A percentile compares a stretch with the other conserved stretches of the same genome.
phyloP scores from a whole-genome alignment of 1,140 invertebrate genomes.

The Euschistus heros region DNA sequence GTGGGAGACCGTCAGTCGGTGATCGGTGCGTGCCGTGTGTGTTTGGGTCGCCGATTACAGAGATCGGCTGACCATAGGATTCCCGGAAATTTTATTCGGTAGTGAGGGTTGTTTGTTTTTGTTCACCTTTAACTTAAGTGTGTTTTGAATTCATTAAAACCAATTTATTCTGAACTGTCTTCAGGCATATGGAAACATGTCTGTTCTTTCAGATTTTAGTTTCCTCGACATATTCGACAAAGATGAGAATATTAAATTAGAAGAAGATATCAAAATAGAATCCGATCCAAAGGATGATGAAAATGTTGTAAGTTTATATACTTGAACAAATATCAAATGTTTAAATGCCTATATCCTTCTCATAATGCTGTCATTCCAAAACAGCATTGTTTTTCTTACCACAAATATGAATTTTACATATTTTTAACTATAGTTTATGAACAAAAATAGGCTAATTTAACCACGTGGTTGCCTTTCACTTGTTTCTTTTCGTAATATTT shows the following conservation, averaged over 20 bases:
- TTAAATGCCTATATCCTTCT: too few relatives aligned
- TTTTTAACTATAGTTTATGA: too few relatives aligned
- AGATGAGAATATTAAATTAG: slow-evolving; percentile 26
- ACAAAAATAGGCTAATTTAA: too few relatives aligned
- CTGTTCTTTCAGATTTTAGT: slow-evolving; percentile 26
- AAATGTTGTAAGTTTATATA: too few relatives aligned
- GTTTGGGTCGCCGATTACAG: slow-evolving; percentile 1
- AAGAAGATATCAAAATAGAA: slow-evolving; percentile 26
- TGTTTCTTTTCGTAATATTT: too few relatives aligned
- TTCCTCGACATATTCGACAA: slow-evolving; percentile 29
- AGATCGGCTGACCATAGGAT: not conserved
- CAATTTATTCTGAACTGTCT: not conserved
- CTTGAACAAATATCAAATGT: too few relatives aligned
- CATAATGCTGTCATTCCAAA: too few relatives aligned
- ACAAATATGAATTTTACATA: too few relatives aligned
- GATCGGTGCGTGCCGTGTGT: not conserved
- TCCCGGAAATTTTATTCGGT: slow-evolving; percentile 5
- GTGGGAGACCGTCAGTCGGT: not conserved
- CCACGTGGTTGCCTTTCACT: too few relatives aligned
- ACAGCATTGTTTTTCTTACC: too few relatives aligned
- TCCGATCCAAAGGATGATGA: too few relatives aligned
- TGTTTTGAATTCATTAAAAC: not conserved
- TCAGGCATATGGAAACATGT: slow-evolving; percentile 24
- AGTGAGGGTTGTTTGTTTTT: slow-evolving; percentile 2
- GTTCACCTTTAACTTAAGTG: not conserved